These are phyloP conservation scores for Oxyscelio sp. DNA, from an alignment of 2,888 invertebrate species.

Conservation along the genomic window DNA sequence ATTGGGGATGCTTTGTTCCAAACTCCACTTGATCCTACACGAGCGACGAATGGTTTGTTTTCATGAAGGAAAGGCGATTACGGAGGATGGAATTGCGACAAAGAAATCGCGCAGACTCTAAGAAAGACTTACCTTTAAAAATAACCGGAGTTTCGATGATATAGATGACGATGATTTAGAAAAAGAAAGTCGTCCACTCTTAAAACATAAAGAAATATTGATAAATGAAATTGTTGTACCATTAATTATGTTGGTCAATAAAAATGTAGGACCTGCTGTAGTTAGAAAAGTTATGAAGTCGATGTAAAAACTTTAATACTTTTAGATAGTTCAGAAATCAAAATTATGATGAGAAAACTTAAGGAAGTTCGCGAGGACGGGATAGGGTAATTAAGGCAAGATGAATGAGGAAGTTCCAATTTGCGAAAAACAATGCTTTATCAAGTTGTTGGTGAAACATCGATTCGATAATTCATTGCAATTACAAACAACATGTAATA, in stretches of 20 bases:
- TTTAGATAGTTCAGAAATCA: too few relatives aligned
- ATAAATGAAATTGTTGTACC: too few relatives aligned
- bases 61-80: constrained; percentile 56
- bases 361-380: not conserved
- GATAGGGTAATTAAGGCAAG: not conserved
- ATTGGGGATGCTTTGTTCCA: constrained; percentile 54
- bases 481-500: constrained; percentile 71
- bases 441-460: constrained; percentile 66
- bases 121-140: constrained; percentile 49
- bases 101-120: constrained; percentile 15
- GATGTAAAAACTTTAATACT: too few relatives aligned
- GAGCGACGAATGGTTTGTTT: constrained; percentile 56
- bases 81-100: constrained; percentile 19
- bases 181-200: not conserved
- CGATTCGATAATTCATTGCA: constrained; percentile 67
- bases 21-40: constrained; percentile 19
- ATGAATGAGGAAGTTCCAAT: too few relatives aligned
- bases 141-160: constrained; percentile 17
- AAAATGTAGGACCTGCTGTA: too few relatives aligned
- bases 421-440: constrained; percentile 72
- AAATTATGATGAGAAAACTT: too few relatives aligned
- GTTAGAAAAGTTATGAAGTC: too few relatives aligned
- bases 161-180: too few relatives aligned
- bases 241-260: too few relatives aligned
- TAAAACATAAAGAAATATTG: too few relatives aligned